phyloP scores from a whole-genome alignment of 2,797 vertebrate species.

The Poecilia picta region DNA sequence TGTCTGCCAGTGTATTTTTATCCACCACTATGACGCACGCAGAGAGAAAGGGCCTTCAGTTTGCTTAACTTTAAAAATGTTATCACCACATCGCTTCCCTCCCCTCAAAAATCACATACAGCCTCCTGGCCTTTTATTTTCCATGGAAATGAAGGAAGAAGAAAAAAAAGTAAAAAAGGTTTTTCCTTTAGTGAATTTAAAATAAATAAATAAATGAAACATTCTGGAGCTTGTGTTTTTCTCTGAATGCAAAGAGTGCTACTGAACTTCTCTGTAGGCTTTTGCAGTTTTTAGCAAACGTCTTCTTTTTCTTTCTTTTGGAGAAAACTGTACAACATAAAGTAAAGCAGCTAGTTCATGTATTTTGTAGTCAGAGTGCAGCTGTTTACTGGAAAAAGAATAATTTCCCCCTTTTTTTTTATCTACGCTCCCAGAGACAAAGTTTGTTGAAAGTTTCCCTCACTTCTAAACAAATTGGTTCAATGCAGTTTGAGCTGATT shows the following conservation, averaged over 20 bases:
- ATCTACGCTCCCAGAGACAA: not conserved
- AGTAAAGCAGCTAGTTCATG: conserved; percentile 5
- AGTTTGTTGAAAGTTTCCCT: not conserved
- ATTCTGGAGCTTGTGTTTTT: not conserved
- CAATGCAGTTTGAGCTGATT: not conserved
- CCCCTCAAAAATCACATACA: conserved; percentile 31
- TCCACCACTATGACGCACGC: conserved; percentile 54
- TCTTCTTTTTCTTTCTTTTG: not conserved
- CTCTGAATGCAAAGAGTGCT: not conserved
- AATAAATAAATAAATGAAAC: not conserved
- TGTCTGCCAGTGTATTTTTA: conserved; percentile 43
- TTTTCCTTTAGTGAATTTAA: not conserved
- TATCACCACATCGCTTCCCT: conserved; percentile 32
- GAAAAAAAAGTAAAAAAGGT: conserved; percentile 7
- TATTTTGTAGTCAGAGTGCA: conserved; percentile 17
- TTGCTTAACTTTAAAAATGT: conserved; percentile 40
- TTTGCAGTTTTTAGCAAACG: not conserved
- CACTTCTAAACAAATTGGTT: not conserved
- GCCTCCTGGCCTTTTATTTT: conserved; percentile 7
- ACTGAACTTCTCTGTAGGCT: not conserved
- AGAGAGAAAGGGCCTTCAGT: conserved; percentile 56
- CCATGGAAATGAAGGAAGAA: conserved; percentile 14
- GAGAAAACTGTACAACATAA: not conserved
- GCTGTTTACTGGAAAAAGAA: conserved; percentile 12
- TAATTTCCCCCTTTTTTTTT: not conserved